Base-by-base conservation (phyloP, 1,140 invertebrate genomes). In the Charaxes varanes region DNA sequence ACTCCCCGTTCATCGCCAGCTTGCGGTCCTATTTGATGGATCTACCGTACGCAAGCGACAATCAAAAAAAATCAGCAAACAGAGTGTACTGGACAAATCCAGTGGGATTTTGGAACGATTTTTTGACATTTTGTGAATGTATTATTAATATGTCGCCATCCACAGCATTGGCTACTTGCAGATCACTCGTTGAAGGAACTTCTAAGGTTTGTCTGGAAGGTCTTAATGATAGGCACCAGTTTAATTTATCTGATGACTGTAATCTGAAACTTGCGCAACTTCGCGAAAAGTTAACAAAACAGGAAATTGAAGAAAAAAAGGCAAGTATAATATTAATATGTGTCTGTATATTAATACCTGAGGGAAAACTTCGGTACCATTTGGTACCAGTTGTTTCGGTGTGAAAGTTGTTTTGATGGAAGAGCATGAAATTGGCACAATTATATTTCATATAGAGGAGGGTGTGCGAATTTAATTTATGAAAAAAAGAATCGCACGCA, bases 41-140 rank as follows among this genome's bases (percentile, higher is more conserved):
- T 15, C 53, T 86, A 26, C 72, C 71, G 6, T 79, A 78, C 21
- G 44, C 55, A 3, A n/a, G n/a, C n/a, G n/a, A n/a, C n/a, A n/a
- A n/a, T n/a, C 42, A 53, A 5, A 34, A 24, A 16, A 62, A 62
- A 6, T 22, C 45, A 2, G 27, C 55, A 13, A 77, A 77, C 27
- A 61, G 43, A 11, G 40, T 74, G 28, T 86, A 84, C 26, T 86
- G 84, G 85, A 60, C 62, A 4, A 53, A 79, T 33, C 49, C 56
- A 50, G 53, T 55, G 12, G 38, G 50, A 12, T 86, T 86, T 67
- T 86, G 79, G 72, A 28, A 41, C 0, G 72, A 83, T 47, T 63
- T 84, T 14, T 42, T 77, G 6, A 41, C 19, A 28, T 67, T 78
- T 49, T 65, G 49, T 41, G 61, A 73, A 42, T 62, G 32, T n/a